Evolutionary conservation across 2,113 vertebrate species (phyloP), one percentile per base, ranked within the genome.

Genomic region (Macrotus californicus): DNA sequence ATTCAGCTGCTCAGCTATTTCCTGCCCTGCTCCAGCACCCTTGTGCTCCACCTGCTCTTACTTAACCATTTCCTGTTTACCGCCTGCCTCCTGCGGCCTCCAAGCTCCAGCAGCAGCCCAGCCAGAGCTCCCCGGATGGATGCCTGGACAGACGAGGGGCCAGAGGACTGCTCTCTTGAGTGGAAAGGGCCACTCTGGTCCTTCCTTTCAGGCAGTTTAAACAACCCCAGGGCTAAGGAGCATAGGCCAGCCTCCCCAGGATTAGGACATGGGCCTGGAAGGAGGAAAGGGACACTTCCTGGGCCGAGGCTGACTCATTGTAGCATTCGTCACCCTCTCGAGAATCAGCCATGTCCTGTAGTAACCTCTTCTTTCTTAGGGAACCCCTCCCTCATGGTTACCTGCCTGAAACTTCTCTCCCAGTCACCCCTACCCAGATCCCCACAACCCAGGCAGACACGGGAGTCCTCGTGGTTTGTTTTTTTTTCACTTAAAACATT

Each of bases 61-160:
- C 98, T 98, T 98, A 98, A 98, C 98, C 92, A 86, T 98, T 98
- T 98, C 98, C 98, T 98, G 98, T 98, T 98, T 98, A 98, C 18
- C 0, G 69, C 95, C 88, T 48, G 94, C 96, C 97, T 98, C 97
- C 96, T 96, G 97, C 97, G 95, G 82, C 96, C 96, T 97, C 95
- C 89, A 52, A 77, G 88, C 97, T 95, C 92, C 96, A 9, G 79
- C 66, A 43, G 36, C 94, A 56, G 72, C 46, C 73, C 72, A 43
- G 59, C n/a, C 36, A 69, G 73, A 86, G 50, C 75, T 66, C 70
- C 52, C 66, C 4, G 22, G 39, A 93, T 56, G 52, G 89, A 66
- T 11, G 61, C 48, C 46, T 1, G 48, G 70, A 69, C 39, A 64
- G 59, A 36, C 2, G 5, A 61, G 24, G 15, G 43, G 36, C 64